Base-by-base conservation (phyloP, 2,797 vertebrate species). In the Paedocypris micromegethes region DNA sequence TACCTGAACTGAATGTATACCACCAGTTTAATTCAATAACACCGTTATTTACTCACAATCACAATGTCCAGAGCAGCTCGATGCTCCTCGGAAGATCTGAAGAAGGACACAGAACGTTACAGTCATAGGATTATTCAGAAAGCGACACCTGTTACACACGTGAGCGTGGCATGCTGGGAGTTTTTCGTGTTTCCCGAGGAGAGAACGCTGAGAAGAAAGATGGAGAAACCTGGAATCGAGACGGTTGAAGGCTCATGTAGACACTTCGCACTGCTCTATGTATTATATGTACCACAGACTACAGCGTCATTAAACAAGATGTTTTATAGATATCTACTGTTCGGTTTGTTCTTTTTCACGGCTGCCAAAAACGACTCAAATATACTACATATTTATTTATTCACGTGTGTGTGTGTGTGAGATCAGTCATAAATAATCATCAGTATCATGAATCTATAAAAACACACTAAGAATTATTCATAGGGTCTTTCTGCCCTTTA, bases 211-310 rank as follows among this genome's bases (percentile, higher is more conserved):
- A 61, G 23, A 74, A 43, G 59, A 62, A 37, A 69, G 51, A 66
- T 4, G 38, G 65, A 59, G 62, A 45, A 58, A 65, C 9, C 53
- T 48, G 42, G 8, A 58, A 41, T 49, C 41, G 56, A 66, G 60
- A 66, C 73, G 73, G 63, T 58, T 71, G 73, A 68, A 68, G 8
- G 42, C 70, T 53, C 58, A 60, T 75, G 51, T 62, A 75, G 48
- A 72, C 64, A 56, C 41, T 59, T 58, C 60, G 57, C 65, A 56
- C 65, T 61, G 60, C 58, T 58, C 56, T 45, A 47, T 64, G 59
- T 64, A 57, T 70, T 51, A 43, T 66, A 66, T 63, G 58, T 9
- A 67, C 54, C 68, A 64, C 64, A 56, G 5, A 64, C 41, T 58
- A 23, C 23, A 23, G 57, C 62, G 61, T 68, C 37, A 73, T 51